Evolutionary conservation across 2,113 vertebrate genomes (phyloP).

Genomic region (Strigops habroptila): DNA sequence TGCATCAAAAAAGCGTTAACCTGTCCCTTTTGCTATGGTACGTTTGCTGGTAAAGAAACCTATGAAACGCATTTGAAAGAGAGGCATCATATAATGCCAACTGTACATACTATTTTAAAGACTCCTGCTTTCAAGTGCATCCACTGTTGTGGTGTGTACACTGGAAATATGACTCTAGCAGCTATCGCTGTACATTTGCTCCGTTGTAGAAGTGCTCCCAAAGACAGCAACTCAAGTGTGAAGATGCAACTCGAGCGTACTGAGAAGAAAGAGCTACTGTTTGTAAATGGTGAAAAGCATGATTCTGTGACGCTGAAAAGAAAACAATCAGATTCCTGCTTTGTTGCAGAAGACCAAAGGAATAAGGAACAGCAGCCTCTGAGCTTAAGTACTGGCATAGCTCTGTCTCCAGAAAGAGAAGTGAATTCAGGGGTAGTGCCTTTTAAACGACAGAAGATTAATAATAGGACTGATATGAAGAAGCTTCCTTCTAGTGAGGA

Average conservation of each 20-base stretch:
- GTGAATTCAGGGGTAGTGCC: constrained; percentile 55
- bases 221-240: constrained; percentile 71
- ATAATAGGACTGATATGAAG: constrained; percentile 59
- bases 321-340: constrained; percentile 57
- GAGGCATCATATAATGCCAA: constrained; percentile 91
- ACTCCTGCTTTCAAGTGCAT: constrained; percentile 95
- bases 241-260: constrained; percentile 45
- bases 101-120: constrained; percentile 90
- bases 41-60: constrained; percentile 73
- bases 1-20: constrained; percentile 66
- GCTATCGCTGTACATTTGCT: constrained; percentile 91
- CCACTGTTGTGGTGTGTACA: constrained; percentile 96
- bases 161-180: constrained; percentile 89
- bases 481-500: constrained; percentile 44
- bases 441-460: constrained; percentile 75
- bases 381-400: background rate
- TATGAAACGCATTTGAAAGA: constrained; percentile 89
- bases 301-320: constrained; percentile 58
- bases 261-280: constrained; percentile 55
- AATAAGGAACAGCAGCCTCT: constrained; percentile 32
- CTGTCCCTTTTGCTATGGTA: constrained; percentile 89
- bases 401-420: constrained; percentile 12
- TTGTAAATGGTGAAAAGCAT: constrained; percentile 61
- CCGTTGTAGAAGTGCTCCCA: constrained; percentile 89
- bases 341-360: constrained; percentile 47